Base-by-base conservation (phyloP, 2,113 vertebrate genomes). In the Phrynocephalus versicolor region DNA sequence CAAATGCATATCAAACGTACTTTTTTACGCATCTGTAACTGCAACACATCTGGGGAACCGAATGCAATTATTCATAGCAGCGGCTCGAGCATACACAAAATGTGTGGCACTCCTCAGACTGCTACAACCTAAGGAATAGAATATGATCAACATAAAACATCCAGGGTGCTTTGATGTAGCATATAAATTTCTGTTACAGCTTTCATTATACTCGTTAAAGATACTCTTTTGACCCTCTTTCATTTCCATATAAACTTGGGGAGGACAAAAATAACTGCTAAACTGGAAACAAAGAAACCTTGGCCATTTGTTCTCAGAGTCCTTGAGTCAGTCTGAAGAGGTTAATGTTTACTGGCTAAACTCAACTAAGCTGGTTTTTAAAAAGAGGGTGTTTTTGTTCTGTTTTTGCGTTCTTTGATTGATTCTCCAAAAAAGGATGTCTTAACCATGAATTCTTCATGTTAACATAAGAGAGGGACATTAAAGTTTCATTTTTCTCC, bases 1-100 rank as follows among this genome's bases (percentile, higher is more conserved):
- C 87, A 92, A 93, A 95, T 60, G 55, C 45, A 94, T 77, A 88
- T 87, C 72, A 86, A 77, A 57, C 15, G 80, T 84, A 35, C 62
- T 87, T 83, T 33, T 88, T 80, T 57, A 70, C 84, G 81, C 70
- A 74, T 81, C 70, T 86, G 69, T 81, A 81, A 74, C 70, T 86
- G 70, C 84, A 81, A 86, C 78, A 35, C 41, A 81, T 90, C 88
- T 91, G 84, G 81, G 79, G 89, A 58, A 83, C 82, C 1, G 6
- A 70, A 89, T 84, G 2, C 3, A 83, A 37, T 6, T 37, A 70
- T 89, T 87, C 78, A 69, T 27, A 21, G 69, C 16, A 45, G 80
- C 64, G 23, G 58, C 18, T 73, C 80, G n/a, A 30, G 67, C 21
- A 39, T 25, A 33, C 45, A 60, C 5, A 73, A 81, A 88, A n/a